Percentiles rank a stretch among this genome's conserved stretches.
Conservation (phyloP, 2,888 invertebrate species). For the Tridacna crocea region DNA sequence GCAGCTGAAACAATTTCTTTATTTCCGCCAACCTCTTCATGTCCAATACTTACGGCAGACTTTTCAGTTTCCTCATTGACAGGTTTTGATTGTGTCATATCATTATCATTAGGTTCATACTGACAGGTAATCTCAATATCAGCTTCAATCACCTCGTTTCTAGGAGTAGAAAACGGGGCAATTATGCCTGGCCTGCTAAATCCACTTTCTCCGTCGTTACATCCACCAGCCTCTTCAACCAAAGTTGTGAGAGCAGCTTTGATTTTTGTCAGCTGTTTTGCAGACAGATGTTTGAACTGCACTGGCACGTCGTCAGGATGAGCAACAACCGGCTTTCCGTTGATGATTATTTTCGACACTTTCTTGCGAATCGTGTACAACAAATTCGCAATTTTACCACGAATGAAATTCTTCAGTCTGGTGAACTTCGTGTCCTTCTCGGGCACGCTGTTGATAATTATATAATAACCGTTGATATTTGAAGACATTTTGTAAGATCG, state of each 20-base stretch:
- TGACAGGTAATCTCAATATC: no score
- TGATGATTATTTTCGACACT: constrained; percentile 15
- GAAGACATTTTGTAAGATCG: neutral
- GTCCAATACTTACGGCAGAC: neutral
- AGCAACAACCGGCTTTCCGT: neutral
- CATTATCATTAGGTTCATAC: no score
- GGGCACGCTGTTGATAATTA: neutral
- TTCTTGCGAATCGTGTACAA: constrained; percentile 11
- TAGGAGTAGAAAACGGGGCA: constrained; percentile 4
- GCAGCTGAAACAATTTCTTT: no score
- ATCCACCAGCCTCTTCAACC: no score
- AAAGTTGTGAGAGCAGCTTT: neutral
- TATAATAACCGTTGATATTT: neutral
- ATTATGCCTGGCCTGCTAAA: neutral
- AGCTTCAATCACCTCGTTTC: neutral
- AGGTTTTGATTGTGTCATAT: no score
- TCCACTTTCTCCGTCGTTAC: no score
- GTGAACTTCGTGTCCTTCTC: constrained; percentile 11
- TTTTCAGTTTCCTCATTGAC: no score
- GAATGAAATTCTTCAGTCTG: neutral
- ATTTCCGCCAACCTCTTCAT: no score
- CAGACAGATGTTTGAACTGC: neutral
- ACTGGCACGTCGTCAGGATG: constrained; percentile 1
- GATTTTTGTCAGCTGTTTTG: constrained; percentile 17
- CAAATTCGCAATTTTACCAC: constrained; percentile 7